Percentiles rank a stretch among this genome's conserved stretches.
phyloP scores from a whole-genome alignment of 2,888 invertebrate species.

The Tetanocera ferruginea region DNA sequence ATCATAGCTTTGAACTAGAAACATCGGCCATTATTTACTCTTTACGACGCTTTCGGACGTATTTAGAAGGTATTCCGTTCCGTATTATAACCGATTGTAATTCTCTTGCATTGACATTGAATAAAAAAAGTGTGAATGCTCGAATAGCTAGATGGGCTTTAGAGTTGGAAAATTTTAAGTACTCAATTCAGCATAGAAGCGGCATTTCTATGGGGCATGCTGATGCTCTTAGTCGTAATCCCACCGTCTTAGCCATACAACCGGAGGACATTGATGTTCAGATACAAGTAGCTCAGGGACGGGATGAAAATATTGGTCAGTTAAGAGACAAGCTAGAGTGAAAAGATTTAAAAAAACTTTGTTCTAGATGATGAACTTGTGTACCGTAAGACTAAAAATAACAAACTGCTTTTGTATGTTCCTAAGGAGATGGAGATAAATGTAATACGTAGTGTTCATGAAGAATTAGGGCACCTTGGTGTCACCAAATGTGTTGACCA shows the following conservation, averaged over 20 bases:
- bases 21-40: neutral
- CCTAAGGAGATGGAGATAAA: slow-evolving; percentile 15
- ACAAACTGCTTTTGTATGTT: neutral
- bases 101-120: slow-evolving; percentile 27
- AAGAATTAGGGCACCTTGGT: slow-evolving; percentile 13
- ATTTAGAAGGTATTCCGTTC: slow-evolving; percentile 20
- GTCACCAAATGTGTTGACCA: slow-evolving; percentile 9
- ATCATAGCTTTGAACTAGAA: neutral
- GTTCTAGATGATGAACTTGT: slow-evolving; percentile 1
- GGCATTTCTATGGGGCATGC: neutral
- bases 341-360: neutral
- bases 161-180: slow-evolving; percentile 13
- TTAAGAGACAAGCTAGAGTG: neutral
- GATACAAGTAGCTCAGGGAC: neutral
- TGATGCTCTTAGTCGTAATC: neutral
- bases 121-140: slow-evolving; percentile 9
- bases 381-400: neutral
- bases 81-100: slow-evolving; percentile 23
- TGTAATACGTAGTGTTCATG: slow-evolving; percentile 14
- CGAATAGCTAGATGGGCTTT: slow-evolving; percentile 34
- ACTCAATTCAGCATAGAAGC: neutral
- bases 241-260: no score
- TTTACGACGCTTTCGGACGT: neutral
- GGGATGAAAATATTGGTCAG: neutral
- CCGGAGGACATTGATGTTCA: neutral